These are phyloP conservation scores for Pterostichus niger DNA, from an alignment of 2,888 invertebrate species.

Conservation along the genomic window DNA sequence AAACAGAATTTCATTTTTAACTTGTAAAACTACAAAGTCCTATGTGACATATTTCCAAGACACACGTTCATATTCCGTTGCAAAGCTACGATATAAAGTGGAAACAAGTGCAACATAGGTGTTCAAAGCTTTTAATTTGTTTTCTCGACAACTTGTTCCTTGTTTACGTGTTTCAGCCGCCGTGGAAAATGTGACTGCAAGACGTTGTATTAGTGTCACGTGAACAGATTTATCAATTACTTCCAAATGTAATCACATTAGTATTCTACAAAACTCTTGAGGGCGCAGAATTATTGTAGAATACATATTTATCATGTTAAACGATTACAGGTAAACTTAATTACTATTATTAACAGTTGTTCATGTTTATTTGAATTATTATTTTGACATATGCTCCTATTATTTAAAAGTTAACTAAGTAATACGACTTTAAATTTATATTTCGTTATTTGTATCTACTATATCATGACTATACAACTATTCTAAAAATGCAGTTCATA, in stretches of 20 bases:
- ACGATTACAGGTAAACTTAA: too few relatives aligned
- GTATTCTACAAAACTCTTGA: neutral
- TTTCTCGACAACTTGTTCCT: conserved; percentile 29
- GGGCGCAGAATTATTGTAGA: neutral
- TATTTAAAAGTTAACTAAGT: too few relatives aligned
- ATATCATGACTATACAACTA: too few relatives aligned
- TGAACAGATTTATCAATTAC: conserved; percentile 10
- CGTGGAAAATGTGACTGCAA: neutral
- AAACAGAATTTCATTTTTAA: conserved; percentile 33
- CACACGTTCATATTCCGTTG: neutral
- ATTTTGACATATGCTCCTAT: too few relatives aligned
- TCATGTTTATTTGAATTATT: too few relatives aligned
- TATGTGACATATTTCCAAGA: conserved; percentile 26
- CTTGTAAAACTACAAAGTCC: neutral
- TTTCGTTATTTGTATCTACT: too few relatives aligned
- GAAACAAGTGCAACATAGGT: conserved; percentile 2
- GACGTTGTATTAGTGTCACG: conserved; percentile 5
- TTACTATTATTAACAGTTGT: too few relatives aligned
- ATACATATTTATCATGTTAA: too few relatives aligned
- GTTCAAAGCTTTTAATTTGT: conserved; percentile 12
- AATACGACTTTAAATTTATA: too few relatives aligned
- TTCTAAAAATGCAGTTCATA: too few relatives aligned
- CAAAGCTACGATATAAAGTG: conserved; percentile 2
- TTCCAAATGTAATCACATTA: conserved; percentile 5
- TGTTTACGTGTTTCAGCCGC: neutral